Percentiles rank a stretch among this genome's conserved stretches.
These are phyloP conservation scores for Equus quagga DNA, from an alignment of 2,113 vertebrate species.

Conservation along the genomic window DNA sequence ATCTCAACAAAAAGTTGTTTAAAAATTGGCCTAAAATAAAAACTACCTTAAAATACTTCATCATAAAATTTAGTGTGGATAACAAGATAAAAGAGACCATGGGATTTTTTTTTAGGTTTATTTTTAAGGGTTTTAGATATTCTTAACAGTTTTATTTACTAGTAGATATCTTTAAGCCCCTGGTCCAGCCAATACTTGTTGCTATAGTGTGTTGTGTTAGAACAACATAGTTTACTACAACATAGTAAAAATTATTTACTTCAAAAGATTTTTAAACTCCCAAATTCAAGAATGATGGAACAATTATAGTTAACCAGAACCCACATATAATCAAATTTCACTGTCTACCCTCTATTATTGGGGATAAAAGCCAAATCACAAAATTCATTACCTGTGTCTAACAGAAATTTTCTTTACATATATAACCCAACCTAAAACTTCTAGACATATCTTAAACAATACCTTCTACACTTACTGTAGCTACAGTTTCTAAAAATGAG, in stretches of 20 bases:
- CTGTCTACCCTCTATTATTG: background rate
- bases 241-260: background rate
- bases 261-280: background rate
- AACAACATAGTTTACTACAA: background rate
- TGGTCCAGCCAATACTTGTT: background rate
- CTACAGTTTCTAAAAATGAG: background rate
- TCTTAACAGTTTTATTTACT: background rate
- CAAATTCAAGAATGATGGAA: background rate
- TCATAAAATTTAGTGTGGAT: background rate
- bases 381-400: background rate
- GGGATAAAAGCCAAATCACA: conserved; percentile 40
- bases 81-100: background rate
- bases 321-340: background rate
- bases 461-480: background rate
- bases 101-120: background rate
- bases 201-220: background rate
- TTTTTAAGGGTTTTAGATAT: conserved; percentile 1
- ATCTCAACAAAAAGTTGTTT: background rate
- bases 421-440: background rate
- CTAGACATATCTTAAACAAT: background rate
- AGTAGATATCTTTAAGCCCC: background rate
- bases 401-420: background rate
- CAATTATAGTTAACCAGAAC: background rate
- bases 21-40: background rate
- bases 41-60: conserved; percentile 44